These are phyloP conservation scores for Brachycybe producta DNA, from an alignment of 2,888 invertebrate genomes.

Conservation along the genomic window DNA sequence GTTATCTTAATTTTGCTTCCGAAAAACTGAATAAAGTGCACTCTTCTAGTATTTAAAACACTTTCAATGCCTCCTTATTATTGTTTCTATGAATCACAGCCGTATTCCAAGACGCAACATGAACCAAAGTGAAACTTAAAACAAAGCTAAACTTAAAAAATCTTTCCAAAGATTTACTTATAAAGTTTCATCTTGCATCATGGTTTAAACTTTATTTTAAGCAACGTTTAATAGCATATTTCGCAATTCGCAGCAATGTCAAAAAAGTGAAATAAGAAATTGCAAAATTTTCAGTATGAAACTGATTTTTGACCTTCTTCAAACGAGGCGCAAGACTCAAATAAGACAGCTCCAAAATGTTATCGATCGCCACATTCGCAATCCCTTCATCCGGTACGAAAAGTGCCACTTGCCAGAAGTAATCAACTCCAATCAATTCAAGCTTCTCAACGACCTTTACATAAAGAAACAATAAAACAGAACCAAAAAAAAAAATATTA, in stretches of 20 bases:
- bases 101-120: too few species aligned
- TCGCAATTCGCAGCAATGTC: background rate
- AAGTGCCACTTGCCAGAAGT: constrained; percentile 38
- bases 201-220: too few species aligned
- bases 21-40: too few species aligned
- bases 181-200: too few species aligned
- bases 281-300: too few species aligned
- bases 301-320: constrained; percentile 28
- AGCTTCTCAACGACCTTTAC: constrained; percentile 36
- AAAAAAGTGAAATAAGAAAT: background rate
- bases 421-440: constrained; percentile 37
- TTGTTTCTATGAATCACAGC: too few species aligned
- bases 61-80: too few species aligned
- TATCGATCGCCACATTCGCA: constrained; percentile 34
- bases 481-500: background rate
- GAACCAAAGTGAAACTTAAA: background rate
- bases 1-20: too few species aligned
- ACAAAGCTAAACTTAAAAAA: background rate
- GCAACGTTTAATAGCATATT: background rate
- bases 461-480: too few species aligned
- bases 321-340: constrained; percentile 32
- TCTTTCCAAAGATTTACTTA: too few species aligned
- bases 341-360: constrained; percentile 36
- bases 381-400: constrained; percentile 35
- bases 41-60: too few species aligned